Evolutionary conservation across 1,140 invertebrate species (phyloP), one percentile per base, ranked within the genome.

Genomic region (Calosoma granatense): DNA sequence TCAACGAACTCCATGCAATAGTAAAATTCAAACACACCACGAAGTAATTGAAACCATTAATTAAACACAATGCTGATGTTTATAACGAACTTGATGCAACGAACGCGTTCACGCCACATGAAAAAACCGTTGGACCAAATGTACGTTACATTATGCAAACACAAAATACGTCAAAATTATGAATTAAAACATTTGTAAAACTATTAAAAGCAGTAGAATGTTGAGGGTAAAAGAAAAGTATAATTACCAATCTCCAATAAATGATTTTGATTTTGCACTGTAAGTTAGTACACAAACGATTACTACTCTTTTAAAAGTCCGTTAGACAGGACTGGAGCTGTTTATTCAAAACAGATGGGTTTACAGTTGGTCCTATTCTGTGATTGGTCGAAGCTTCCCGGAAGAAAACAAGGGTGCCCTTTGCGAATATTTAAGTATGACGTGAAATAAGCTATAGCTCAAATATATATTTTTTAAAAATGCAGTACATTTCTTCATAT

Each of bases 121-220:
- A 36, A 21, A 21, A 56, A 30, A 56, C 20, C 20, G 43, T 58
- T 36, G 41, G 17, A 47, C 15, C 26, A 36, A 36, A 36, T 36
- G n/a, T 36, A 36, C 26, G 26, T 36, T 36, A 36, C 26, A 36
- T 36, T 6, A 9, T 36, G 26, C n/a, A 36, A 9, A 36, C n/a
- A n/a, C 26, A 9, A 9, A 6, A 36, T 36, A 9, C n/a, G 6
- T 36, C 26, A 36, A 36, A 36, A 36, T 9, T 36, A 36, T 36
- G n/a, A 36, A 36, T 36, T 6, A 36, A 36, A 36, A 36, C n/a
- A 36, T 36, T n/a, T n/a, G n/a, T 9, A 36, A 36, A 36, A 36
- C 26, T 9, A 36, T n/a, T 36, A 36, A 36, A 9, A 36, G 6
- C 26, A 36, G n/a, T 36, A n/a, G n/a, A 36, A 6, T 36, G n/a